Evolutionary conservation across 2,113 vertebrate genomes (phyloP).

Genomic region (Cisticola juncidis): DNA sequence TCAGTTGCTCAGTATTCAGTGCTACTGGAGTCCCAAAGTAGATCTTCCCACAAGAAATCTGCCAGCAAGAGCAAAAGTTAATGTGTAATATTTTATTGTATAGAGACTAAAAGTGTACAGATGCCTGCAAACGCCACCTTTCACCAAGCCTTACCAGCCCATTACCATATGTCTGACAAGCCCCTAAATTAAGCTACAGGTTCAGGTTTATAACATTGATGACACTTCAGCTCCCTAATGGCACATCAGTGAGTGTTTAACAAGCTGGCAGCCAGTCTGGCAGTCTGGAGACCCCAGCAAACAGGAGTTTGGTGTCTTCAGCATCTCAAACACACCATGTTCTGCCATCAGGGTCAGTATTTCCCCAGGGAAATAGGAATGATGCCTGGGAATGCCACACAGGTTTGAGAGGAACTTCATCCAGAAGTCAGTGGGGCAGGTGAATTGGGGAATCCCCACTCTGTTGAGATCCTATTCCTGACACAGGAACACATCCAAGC

Average conservation of each 20-base stretch:
- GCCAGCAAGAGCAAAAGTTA: background rate
- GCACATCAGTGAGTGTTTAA: background rate
- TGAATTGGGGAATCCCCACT: background rate
- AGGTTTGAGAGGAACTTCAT: background rate
- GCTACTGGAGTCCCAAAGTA: background rate
- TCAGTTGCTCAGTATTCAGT: background rate
- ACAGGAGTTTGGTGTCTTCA: background rate
- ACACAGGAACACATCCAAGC: background rate
- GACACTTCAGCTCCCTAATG: background rate
- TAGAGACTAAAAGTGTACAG: background rate
- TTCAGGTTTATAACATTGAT: background rate
- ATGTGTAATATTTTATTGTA: background rate
- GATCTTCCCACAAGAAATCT: slow-evolving; percentile 5
- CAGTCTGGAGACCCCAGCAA: background rate
- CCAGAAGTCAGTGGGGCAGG: background rate
- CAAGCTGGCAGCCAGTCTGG: background rate
- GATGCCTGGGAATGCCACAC: background rate
- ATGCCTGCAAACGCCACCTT: background rate
- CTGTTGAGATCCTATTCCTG: background rate
- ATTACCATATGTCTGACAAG: background rate
- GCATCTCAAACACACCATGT: background rate
- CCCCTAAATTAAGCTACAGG: background rate
- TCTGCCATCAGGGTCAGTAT: background rate
- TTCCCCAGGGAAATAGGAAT: background rate
- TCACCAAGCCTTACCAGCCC: background rate